Percentiles rank a stretch among this genome's conserved stretches.
phyloP scores from a whole-genome alignment of 2,113 vertebrate species.

The Oxyruncus cristatus region DNA sequence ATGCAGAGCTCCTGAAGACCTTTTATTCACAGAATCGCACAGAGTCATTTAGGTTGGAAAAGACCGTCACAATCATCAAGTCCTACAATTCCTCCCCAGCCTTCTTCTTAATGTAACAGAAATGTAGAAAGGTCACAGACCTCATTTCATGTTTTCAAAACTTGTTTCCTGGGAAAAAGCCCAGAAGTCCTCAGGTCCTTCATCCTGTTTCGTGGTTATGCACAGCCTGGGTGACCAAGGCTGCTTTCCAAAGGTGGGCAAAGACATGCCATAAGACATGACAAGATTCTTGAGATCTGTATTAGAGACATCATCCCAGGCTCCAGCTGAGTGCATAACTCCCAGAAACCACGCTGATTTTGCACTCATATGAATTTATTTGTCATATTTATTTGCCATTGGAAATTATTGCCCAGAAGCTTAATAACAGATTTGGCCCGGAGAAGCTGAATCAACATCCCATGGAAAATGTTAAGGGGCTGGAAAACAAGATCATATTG shows the following conservation, averaged over 20 bases:
- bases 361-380: fast-evolving
- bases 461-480: background rate
- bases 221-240: background rate
- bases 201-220: background rate
- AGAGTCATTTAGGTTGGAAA: background rate
- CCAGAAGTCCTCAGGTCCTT: background rate
- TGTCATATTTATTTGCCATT: background rate
- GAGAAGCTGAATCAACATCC: background rate
- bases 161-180: background rate
- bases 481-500: background rate
- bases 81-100: background rate
- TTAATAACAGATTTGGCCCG: background rate
- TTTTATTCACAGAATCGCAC: background rate
- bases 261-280: background rate
- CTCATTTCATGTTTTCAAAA: background rate
- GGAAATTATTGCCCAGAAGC: background rate
- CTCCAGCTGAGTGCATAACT: background rate
- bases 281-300: background rate
- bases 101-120: background rate
- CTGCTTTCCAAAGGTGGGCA: background rate
- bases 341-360: background rate
- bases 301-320: background rate
- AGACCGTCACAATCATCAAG: fast-evolving
- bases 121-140: background rate
- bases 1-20: background rate